Evolutionary conservation across 2,797 vertebrate genomes (phyloP).

Genomic region (Natrix natrix): DNA sequence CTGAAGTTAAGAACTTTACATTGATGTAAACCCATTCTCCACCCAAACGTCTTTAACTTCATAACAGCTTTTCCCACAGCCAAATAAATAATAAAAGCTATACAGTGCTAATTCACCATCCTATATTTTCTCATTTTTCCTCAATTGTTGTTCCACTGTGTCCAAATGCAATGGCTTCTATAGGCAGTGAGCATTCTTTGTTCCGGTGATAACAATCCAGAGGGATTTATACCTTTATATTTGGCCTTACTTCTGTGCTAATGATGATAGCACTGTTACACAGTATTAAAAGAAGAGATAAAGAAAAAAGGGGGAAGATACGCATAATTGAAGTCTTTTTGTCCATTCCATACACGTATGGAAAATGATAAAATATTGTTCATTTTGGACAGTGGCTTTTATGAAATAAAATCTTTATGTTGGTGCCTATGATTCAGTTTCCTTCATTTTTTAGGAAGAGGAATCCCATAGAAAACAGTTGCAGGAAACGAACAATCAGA

Average conservation of each 20-base stretch:
- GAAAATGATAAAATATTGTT: not conserved
- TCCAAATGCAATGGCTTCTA: not conserved
- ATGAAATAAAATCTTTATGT: not conserved
- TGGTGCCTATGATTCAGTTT: not conserved
- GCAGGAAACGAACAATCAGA: conserved; percentile 80
- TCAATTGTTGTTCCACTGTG: not conserved
- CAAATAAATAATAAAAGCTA: not conserved
- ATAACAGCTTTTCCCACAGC: not conserved
- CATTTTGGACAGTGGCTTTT: not conserved
- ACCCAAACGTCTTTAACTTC: not conserved
- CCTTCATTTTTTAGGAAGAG: conserved; percentile 73
- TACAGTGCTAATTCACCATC: not conserved
- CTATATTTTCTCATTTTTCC: not conserved
- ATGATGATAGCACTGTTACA: not conserved
- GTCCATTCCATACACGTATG: not conserved
- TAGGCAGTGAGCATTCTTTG: not conserved
- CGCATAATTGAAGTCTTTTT: not conserved
- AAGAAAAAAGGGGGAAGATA: not conserved
- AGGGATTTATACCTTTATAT: not conserved
- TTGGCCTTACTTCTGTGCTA: not conserved
- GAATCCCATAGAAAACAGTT: conserved; percentile 79
- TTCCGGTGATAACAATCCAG: not conserved
- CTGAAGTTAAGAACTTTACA: not conserved
- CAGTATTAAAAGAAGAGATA: not conserved
- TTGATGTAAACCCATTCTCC: not conserved